A percentile compares a stretch with the other conserved stretches of the same genome.
These are phyloP conservation scores for Chiridota heheva DNA, from an alignment of 35 echinoderm and acorn worm species.

Conservation along the genomic window DNA sequence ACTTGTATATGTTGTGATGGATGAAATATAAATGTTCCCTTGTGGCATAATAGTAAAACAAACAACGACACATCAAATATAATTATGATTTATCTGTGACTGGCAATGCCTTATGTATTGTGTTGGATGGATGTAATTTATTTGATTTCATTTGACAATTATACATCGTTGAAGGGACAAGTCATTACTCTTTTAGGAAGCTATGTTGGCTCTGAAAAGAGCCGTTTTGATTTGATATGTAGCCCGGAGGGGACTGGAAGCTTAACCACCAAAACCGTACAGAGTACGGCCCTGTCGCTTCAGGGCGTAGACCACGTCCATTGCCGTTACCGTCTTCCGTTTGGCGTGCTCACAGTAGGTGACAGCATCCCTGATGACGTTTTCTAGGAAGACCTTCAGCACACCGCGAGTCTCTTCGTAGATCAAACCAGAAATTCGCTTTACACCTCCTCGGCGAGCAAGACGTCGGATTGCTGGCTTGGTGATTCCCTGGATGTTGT, in stretches of 20 bases:
- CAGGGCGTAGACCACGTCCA: conserved; percentile 82
- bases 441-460: conserved; percentile 63
- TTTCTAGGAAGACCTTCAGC: conserved; percentile 72
- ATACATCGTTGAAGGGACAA: too few species aligned
- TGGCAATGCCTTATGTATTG: too few species aligned
- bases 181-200: too few species aligned
- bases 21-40: too few species aligned
- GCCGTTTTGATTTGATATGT: background rate
- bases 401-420: conserved; percentile 75
- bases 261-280: conserved; percentile 67
- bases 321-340: conserved; percentile 70
- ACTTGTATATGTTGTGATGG: too few species aligned
- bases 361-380: conserved; percentile 72
- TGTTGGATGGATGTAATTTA: too few species aligned
- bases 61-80: too few species aligned
- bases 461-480: conserved; percentile 70
- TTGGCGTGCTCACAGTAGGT: conserved; percentile 69
- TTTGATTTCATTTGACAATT: too few species aligned
- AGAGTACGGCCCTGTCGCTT: conserved; percentile 71
- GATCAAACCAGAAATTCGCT: conserved; percentile 70
- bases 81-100: too few species aligned
- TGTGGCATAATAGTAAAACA: too few species aligned
- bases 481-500: conserved; percentile 92
- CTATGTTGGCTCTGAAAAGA: too few species aligned
- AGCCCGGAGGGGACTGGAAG: background rate